phyloP scores from a whole-genome alignment of 2,113 vertebrate species.

The Phodopus roborovskii region DNA sequence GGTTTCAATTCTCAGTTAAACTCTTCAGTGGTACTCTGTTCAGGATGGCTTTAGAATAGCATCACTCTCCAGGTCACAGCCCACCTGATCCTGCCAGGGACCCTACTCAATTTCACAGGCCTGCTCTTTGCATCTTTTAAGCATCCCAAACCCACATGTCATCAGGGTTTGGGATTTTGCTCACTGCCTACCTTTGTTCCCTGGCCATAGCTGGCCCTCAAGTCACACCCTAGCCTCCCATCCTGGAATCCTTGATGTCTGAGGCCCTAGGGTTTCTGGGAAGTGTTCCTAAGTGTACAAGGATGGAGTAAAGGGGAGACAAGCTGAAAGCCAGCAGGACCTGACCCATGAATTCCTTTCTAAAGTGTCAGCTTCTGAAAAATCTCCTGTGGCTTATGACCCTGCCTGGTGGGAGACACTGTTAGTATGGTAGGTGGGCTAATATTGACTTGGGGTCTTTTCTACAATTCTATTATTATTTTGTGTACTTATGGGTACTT shows the following conservation, averaged over 20 bases:
- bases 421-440: neutral
- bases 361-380: neutral
- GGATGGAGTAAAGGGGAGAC: accelerated
- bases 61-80: neutral
- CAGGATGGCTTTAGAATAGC: neutral
- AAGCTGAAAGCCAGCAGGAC: too few relatives aligned
- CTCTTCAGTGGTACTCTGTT: neutral
- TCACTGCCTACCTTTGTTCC: neutral
- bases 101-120: neutral
- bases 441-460: neutral
- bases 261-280: neutral
- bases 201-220: too few relatives aligned
- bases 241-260: neutral
- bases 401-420: neutral
- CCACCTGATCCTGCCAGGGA: neutral
- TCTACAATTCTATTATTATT: neutral
- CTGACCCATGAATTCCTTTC: neutral
- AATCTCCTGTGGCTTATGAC: neutral
- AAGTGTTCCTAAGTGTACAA: neutral
- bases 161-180: neutral
- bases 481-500: neutral
- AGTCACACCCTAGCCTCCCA: neutral
- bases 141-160: neutral
- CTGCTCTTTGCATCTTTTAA: neutral
- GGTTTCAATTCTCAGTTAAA: neutral